Evolutionary conservation across 2,888 invertebrate genomes (phyloP).

Genomic region (Trachelus stipa): DNA sequence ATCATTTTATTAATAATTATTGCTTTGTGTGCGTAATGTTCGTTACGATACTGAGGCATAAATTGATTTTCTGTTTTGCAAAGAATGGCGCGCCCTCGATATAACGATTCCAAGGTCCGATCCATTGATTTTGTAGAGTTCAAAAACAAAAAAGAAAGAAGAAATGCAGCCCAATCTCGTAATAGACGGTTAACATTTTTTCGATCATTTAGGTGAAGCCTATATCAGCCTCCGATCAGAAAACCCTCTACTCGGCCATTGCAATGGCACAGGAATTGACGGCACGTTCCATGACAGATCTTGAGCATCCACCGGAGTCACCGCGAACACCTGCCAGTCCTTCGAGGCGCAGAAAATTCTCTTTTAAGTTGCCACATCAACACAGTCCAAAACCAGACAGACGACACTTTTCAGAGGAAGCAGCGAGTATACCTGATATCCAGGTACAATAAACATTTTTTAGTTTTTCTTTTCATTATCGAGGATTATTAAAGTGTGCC

Average conservation of each 20-base stretch:
- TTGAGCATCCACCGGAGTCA: constrained; percentile 64
- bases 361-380: constrained; percentile 77
- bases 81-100: neutral
- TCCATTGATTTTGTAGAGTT: neutral
- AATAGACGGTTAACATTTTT: constrained; percentile 8
- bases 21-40: neutral
- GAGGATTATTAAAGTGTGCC: neutral
- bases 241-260: constrained; percentile 91
- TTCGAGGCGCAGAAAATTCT: constrained; percentile 81
- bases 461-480: constrained; percentile 30
- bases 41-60: neutral
- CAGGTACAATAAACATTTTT: constrained; percentile 74
- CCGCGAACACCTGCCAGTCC: constrained; percentile 66
- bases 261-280: constrained; percentile 94
- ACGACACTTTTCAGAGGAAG: constrained; percentile 91
- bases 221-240: constrained; percentile 93
- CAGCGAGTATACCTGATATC: constrained; percentile 85
- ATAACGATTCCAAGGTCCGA: neutral
- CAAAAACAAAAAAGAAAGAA: neutral
- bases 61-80: neutral
- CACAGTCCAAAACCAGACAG: constrained; percentile 77
- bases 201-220: constrained; percentile 77
- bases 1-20: neutral
- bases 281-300: constrained; percentile 68
- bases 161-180: neutral